Evolutionary conservation across 2,797 vertebrate genomes (phyloP), one percentile per base, ranked within the genome.

Genomic region (Rhabdophis nuchalis): DNA sequence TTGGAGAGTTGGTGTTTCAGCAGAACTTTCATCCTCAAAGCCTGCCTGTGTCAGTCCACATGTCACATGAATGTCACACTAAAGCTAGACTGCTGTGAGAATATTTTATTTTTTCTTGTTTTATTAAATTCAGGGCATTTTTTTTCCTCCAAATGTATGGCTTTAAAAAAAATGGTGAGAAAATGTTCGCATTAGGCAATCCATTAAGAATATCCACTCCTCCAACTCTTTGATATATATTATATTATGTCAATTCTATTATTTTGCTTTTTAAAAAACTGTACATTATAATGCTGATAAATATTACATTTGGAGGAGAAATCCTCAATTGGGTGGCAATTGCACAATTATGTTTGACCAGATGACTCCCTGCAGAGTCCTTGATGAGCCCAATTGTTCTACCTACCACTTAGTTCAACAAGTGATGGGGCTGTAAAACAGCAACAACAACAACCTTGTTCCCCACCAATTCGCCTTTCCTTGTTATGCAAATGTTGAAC

Each of bases 61-160:
- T 93, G 92, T 93, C 86, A 93, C 53, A 61, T 88, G 89, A 93
- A 85, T 68, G 77, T 72, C n/a, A 41, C 60, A 6, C 89, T 64
- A 91, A 41, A 11, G 91, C 6, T 61, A 85, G 27, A 10, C 20
- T 93, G 27, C n/a, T 50, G 27, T 29, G 89, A 87, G 20, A 88
- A 53, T 60, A 25, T 8, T 93, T 92, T 91, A 56, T 85, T 88
- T 60, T 90, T 88, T 14, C 20, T 32, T 10, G 5, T 87, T 88
- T 60, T 36, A 25, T 61, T 56, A 87, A 93, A 25, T 93, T 36
- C 60, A 20, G 9, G 60, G 3, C 85, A 86, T 36, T 68, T 85
- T 14, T 54, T 12, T 2, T 2, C 12, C 14, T 4, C 54, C 3
- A 16, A 56, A 57, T 20, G 5, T 86, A n/a, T 46, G 52, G 36